phyloP scores from a whole-genome alignment of 2,888 invertebrate species.

The Lutraria lutraria region DNA sequence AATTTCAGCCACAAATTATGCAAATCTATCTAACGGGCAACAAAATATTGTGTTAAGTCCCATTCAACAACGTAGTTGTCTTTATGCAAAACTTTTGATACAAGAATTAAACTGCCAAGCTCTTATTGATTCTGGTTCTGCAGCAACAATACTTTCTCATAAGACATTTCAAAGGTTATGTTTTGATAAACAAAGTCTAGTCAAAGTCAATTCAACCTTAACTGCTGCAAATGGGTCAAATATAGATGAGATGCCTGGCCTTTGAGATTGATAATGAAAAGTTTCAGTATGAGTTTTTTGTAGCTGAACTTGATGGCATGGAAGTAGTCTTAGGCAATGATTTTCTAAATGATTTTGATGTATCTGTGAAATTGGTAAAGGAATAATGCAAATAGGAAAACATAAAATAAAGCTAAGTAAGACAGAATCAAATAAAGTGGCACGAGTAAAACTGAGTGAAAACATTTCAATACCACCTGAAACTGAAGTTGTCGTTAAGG shows the following conservation, averaged over 20 bases:
- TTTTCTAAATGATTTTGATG: conserved; percentile 57
- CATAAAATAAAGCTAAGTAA: no score
- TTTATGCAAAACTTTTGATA: not conserved
- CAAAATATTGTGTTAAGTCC: not conserved
- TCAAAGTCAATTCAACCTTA: no score
- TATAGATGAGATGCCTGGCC: not conserved
- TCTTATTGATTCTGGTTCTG: conserved; percentile 14
- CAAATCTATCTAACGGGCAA: not conserved
- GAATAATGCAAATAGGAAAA: conserved; percentile 26
- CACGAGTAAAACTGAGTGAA: conserved; percentile 28
- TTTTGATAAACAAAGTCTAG: not conserved
- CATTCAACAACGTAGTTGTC: conserved; percentile 2
- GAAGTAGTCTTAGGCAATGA: conserved; percentile 59
- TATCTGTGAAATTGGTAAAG: conserved; percentile 49
- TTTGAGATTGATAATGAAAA: conserved; percentile 29
- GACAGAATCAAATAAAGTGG: conserved; percentile 21
- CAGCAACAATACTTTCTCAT: no score
- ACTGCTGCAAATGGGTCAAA: not conserved
- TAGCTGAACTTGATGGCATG: conserved; percentile 55
- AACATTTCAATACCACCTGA: conserved; percentile 33
- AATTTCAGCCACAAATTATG: conserved; percentile 32
- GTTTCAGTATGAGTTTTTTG: no score
- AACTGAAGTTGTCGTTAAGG: conserved; percentile 30
- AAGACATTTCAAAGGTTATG: not conserved
- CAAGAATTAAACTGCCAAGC: conserved; percentile 12